Percentiles rank a stretch among this genome's conserved stretches.
These are phyloP conservation scores for Corapipo altera DNA, from an alignment of 2,113 vertebrate genomes.

Conservation along the genomic window DNA sequence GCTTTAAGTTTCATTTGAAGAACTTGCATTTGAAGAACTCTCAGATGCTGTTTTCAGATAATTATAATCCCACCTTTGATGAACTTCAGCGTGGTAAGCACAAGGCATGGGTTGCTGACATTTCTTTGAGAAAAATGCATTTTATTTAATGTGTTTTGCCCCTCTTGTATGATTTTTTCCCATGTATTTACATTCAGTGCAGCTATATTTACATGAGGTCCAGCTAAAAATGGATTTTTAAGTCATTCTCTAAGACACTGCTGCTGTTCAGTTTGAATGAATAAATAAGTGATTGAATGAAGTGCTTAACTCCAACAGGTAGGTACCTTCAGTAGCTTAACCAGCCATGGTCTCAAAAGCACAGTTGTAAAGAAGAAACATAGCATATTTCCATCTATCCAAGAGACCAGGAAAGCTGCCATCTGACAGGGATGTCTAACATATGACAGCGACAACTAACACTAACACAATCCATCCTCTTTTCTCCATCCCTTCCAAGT, in stretches of 20 bases:
- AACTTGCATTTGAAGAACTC: not conserved
- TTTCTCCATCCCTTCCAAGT: not conserved
- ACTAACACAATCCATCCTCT: not conserved
- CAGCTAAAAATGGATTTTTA: not conserved
- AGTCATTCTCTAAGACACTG: not conserved
- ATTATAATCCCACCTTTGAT: not conserved
- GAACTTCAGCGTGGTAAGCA: not conserved
- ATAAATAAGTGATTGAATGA: not conserved
- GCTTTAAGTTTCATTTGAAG: not conserved
- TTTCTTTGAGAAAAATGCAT: not conserved
- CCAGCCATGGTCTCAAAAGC: not conserved
- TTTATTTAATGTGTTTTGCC: not conserved
- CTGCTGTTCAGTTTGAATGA: not conserved
- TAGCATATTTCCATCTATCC: not conserved
- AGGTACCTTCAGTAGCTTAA: not conserved
- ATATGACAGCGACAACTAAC: constrained; percentile 13
- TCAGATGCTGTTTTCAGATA: not conserved
- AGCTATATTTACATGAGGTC: not conserved
- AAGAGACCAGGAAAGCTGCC: constrained; percentile 32
- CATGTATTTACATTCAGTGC: not conserved
- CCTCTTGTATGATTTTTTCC: not conserved
- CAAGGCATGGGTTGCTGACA: not conserved
- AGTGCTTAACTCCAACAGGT: not conserved
- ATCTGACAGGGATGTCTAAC: not conserved
- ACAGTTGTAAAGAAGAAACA: not conserved